Conservation (phyloP, 2,888 invertebrate species). For the Pammene aurita region DNA sequence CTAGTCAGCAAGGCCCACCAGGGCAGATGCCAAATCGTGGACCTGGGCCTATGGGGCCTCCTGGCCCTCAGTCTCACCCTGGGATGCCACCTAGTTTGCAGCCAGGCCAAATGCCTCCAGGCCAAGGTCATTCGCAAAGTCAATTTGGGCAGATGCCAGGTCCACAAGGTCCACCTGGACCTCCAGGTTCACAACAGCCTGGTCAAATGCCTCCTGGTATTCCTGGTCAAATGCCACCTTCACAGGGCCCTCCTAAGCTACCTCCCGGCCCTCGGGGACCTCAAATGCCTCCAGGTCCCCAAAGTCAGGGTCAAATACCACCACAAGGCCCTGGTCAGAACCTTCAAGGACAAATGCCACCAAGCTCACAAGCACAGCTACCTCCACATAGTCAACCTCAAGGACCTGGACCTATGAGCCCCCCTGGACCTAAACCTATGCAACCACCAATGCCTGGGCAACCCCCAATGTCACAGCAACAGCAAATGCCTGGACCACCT, state of each 20-base stretch:
- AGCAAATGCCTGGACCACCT: slow-evolving; percentile 50
- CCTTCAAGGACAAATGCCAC: slow-evolving; percentile 50
- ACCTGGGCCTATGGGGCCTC: slow-evolving; percentile 49
- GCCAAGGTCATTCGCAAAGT: slow-evolving; percentile 49
- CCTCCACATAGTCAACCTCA: slow-evolving; percentile 47
- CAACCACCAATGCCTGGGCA: slow-evolving; percentile 44
- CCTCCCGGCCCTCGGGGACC: slow-evolving; percentile 45
- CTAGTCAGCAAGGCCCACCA: slow-evolving; percentile 55
- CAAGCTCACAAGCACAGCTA: slow-evolving; percentile 49
- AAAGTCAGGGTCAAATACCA: slow-evolving; percentile 43
- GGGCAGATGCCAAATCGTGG: slow-evolving; percentile 47
- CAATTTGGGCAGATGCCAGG: slow-evolving; percentile 46
- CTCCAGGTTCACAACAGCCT: slow-evolving; percentile 45
- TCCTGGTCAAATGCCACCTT: slow-evolving; percentile 50
- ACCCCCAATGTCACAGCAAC: slow-evolving; percentile 44
- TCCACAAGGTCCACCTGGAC: slow-evolving; percentile 57
- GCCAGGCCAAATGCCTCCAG: slow-evolving; percentile 53
- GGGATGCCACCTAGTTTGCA: slow-evolving; percentile 51
- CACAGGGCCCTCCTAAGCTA: slow-evolving; percentile 46
- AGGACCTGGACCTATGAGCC: slow-evolving; percentile 48
- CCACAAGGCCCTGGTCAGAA: slow-evolving; percentile 50
- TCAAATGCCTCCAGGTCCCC: slow-evolving; percentile 49
- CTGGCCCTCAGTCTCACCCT: slow-evolving; percentile 17
- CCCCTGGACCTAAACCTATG: slow-evolving; percentile 43
- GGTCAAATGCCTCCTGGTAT: slow-evolving; percentile 47